These are phyloP conservation scores for Sinocyclocheilus maitianheensis DNA, from an alignment of 2,113 vertebrate genomes.

Conservation along the genomic window DNA sequence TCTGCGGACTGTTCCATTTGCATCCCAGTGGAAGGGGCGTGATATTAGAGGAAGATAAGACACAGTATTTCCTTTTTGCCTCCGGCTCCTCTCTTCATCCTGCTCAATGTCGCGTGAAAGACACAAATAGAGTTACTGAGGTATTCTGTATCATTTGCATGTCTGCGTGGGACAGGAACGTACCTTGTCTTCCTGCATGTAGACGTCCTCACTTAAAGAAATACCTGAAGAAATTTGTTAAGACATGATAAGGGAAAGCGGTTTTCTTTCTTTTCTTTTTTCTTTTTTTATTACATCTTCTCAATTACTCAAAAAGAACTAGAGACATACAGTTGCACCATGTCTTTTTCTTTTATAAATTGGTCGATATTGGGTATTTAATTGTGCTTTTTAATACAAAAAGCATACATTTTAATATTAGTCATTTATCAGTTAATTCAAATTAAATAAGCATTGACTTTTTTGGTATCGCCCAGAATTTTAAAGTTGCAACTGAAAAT, in stretches of 20 bases:
- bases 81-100: neutral
- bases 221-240: neutral
- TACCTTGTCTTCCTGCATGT: neutral
- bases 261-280: neutral
- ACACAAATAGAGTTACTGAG: neutral
- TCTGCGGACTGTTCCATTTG: slow-evolving; percentile 28
- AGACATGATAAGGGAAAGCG: neutral
- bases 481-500: neutral
- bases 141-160: slow-evolving; percentile 23
- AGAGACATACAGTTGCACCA: too few relatives aligned
- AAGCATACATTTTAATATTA: too few relatives aligned
- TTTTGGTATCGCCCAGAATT: neutral
- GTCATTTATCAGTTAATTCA: too few relatives aligned
- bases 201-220: neutral
- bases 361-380: neutral
- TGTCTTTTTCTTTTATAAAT: neutral
- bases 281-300: too few relatives aligned
- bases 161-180: slow-evolving; percentile 6
- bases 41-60: slow-evolving; percentile 10
- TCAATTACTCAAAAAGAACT: too few relatives aligned
- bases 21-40: neutral
- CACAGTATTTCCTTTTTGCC: neutral
- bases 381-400: too few relatives aligned
- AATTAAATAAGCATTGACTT: neutral
- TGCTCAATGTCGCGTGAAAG: slow-evolving; percentile 15